phyloP scores from a whole-genome alignment of 2,888 invertebrate species.

The Drosophila emarginata region DNA sequence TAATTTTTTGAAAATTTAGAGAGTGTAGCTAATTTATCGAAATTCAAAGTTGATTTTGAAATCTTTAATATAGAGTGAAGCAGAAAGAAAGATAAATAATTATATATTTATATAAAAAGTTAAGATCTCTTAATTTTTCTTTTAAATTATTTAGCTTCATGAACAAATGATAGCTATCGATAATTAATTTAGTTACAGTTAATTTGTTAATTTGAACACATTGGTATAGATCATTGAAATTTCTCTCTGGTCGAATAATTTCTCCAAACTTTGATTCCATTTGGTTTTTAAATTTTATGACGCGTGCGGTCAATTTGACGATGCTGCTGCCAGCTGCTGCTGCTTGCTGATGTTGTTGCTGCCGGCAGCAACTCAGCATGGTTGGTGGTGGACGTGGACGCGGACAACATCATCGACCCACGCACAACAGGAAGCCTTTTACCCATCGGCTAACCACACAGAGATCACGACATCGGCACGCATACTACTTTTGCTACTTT shows the following conservation, averaged over 20 bases:
- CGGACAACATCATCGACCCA: slow-evolving; percentile 41
- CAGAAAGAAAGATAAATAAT: neutral
- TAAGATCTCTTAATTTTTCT: neutral
- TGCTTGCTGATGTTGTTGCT: too few species aligned
- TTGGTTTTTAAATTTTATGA: slow-evolving; percentile 51
- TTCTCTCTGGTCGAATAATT: slow-evolving; percentile 24
- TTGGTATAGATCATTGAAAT: slow-evolving; percentile 26
- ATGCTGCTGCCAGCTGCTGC: slow-evolving; percentile 28
- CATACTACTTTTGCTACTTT: slow-evolving; percentile 40
- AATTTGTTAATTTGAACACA: neutral
- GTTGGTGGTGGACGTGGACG: slow-evolving; percentile 17
- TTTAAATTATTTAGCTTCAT: neutral
- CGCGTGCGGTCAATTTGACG: slow-evolving; percentile 65
- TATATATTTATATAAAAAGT: neutral
- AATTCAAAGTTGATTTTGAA: neutral
- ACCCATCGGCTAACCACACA: slow-evolving; percentile 38
- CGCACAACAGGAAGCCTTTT: slow-evolving; percentile 58
- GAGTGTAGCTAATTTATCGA: neutral
- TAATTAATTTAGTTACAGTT: neutral
- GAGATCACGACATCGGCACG: slow-evolving; percentile 32
- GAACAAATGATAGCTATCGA: neutral
- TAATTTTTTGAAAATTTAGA: too few species aligned
- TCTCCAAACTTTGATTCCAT: neutral
- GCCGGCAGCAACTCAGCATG: slow-evolving; percentile 37
- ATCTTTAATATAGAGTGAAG: neutral